A percentile compares a stretch with the other conserved stretches of the same genome.
phyloP scores from a whole-genome alignment of 1,140 invertebrate species.

The Trichomalopsis sarcophagae region DNA sequence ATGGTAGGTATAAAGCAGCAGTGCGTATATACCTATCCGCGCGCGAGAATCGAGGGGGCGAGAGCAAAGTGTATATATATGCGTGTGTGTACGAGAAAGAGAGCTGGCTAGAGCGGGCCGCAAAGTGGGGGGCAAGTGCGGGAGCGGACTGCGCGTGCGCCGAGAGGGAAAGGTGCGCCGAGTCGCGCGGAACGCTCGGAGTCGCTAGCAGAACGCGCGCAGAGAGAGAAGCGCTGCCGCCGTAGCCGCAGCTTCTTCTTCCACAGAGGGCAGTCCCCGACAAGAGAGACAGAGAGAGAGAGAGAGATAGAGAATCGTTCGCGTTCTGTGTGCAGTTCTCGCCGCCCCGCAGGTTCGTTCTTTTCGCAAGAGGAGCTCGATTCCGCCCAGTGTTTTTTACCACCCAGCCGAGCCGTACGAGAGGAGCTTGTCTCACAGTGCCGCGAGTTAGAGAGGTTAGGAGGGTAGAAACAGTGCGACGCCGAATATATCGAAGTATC shows the following conservation, averaged over 20 bases:
- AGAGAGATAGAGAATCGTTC: background rate
- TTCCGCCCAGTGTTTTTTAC: background rate
- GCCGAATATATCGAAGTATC: background rate
- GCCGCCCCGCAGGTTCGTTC: background rate
- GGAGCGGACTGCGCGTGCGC: slow-evolving; percentile 1
- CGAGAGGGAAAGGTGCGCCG: slow-evolving; percentile 48
- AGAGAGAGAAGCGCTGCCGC: slow-evolving; percentile 35
- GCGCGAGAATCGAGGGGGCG: background rate
- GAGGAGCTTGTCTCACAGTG: background rate
- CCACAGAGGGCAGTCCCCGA: background rate
- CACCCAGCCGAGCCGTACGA: too few relatives aligned
- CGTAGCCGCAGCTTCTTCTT: slow-evolving; percentile 9
- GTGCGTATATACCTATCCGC: background rate
- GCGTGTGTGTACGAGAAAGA: too few relatives aligned
- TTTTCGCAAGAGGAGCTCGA: background rate
- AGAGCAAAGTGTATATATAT: background rate
- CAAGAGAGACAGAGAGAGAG: background rate
- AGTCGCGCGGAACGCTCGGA: background rate
- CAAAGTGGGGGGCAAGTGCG: slow-evolving; percentile 12
- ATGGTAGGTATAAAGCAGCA: too few relatives aligned
- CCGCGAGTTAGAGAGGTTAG: background rate
- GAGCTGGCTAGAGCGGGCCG: background rate
- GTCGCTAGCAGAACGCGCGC: slow-evolving; percentile 45
- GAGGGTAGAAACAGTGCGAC: background rate
- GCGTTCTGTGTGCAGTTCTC: background rate